phyloP scores from a whole-genome alignment of 2,797 vertebrate genomes.

The Coregonus ussuriensis region DNA sequence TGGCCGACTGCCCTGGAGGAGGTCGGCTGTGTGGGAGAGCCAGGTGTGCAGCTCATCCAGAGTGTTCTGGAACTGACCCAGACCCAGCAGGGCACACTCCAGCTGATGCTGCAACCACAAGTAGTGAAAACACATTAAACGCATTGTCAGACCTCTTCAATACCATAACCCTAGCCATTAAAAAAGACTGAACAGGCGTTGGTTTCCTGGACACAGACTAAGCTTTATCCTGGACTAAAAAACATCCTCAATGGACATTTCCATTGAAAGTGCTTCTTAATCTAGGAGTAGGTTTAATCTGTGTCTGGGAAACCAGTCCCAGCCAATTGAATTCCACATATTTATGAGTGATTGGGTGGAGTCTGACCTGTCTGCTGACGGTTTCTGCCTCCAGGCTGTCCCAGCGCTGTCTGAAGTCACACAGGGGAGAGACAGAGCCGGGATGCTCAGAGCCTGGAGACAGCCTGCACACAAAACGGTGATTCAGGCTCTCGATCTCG shows the following conservation, averaged over 20 bases:
- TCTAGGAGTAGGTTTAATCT: no score
- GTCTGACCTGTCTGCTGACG: conserved; percentile 81
- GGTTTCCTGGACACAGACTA: no score
- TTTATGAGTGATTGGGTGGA: not conserved
- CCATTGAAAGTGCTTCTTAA: not conserved
- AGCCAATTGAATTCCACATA: not conserved
- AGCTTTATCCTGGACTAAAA: not conserved
- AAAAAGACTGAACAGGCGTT: not conserved
- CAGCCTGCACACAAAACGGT: conserved; percentile 75
- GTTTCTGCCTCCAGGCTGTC: conserved; percentile 84
- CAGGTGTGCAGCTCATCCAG: conserved; percentile 86
- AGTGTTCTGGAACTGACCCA: conserved; percentile 89
- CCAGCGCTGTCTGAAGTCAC: conserved; percentile 84
- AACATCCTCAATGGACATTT: not conserved
- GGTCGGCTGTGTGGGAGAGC: conserved; percentile 79
- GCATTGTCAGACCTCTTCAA: no score
- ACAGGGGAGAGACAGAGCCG: conserved; percentile 62
- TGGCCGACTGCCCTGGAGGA: conserved; percentile 71
- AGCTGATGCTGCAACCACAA: not conserved
- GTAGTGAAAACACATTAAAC: not conserved
- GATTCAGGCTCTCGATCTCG: conserved; percentile 85
- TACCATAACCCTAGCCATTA: no score
- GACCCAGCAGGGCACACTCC: not conserved
- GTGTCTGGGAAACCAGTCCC: not conserved
- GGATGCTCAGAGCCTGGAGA: conserved; percentile 66